phyloP scores from a whole-genome alignment of 2,113 vertebrate species.

The Zosterops japonicus region DNA sequence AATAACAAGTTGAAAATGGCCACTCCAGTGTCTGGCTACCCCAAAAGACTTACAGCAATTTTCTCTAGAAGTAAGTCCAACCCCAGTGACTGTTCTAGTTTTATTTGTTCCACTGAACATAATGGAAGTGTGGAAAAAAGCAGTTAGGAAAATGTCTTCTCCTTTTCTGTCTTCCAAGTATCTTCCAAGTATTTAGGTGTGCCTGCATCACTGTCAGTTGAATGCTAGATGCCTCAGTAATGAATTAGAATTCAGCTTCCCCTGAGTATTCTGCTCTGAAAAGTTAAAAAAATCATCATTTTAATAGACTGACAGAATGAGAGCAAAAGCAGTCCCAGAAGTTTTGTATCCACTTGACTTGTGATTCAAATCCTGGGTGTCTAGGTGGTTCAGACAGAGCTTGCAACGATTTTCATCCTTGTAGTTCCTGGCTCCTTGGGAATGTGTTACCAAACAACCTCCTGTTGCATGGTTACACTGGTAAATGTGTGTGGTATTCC shows the following conservation, averaged over 20 bases:
- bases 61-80: neutral
- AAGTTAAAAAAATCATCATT: neutral
- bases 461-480: neutral
- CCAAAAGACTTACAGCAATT: neutral
- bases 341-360: neutral
- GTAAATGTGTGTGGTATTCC: neutral
- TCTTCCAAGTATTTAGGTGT: neutral
- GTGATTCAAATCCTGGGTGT: slow-evolving; percentile 1
- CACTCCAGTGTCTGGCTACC: neutral
- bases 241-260: slow-evolving; percentile 27
- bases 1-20: slow-evolving; percentile 5
- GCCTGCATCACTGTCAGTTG: neutral
- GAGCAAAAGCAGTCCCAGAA: slow-evolving; percentile 37
- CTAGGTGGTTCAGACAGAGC: slow-evolving; percentile 1
- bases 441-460: neutral
- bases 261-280: neutral
- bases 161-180: neutral
- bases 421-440: slow-evolving; percentile 1
- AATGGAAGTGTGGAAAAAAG: neutral
- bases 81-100: neutral
- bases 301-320: slow-evolving; percentile 34
- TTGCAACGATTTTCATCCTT: slow-evolving; percentile 10
- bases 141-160: neutral
- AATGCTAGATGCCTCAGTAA: neutral
- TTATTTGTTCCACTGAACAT: neutral